Evolutionary conservation across 1,140 invertebrate species (phyloP), one percentile per base, ranked within the genome.

Genomic region (Brachionus sp.): DNA sequence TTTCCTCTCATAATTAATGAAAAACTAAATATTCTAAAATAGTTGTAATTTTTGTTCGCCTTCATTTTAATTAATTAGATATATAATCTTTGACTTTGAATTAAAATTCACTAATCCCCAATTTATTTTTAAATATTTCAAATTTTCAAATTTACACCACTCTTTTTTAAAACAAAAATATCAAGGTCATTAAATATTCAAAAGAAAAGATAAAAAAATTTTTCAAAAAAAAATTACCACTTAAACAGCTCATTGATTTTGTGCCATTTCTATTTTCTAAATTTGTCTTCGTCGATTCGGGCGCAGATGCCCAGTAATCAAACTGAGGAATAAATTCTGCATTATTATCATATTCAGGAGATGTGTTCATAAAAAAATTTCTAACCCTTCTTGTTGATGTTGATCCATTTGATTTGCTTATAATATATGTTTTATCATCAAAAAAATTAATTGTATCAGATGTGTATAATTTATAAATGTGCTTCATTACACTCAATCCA

Each of bases 341-440:
- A 70, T 70, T 70, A 70, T 70, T 70, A 39, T 70, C 66, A 70
- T 70, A 70, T 39, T 70, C 66, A 70, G 66, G 66, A 16, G 66
- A 70, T 37, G 66, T 70, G 37, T 70, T 70, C 35, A 70, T 19
- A 70, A 70, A 70, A 39, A 39, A 39, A 19, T 70, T 70, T 37
- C 66, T 37, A 39, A 70, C 37, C 35, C 16, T 70, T 70, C 37
- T 70, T 39, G 66, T 70, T 16, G 66, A 70, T 39, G 16, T 70
- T 16, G 66, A 70, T 16, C 66, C 66, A 37, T 19, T 44, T 7
- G 66, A 70, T 70, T 70, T 70, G 19, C 37, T 70, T 12, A 70
- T 39, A 5, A 70, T 19, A 70, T 70, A 70, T 5, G 66, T 70
- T 70, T 70, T 70, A 33, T 70, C 66, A 42, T 70, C 66, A 37